A percentile compares a stretch with the other conserved stretches of the same genome.
Evolutionary conservation across 2,113 vertebrate species (phyloP).

Genomic region (Onychostoma macrolepis): DNA sequence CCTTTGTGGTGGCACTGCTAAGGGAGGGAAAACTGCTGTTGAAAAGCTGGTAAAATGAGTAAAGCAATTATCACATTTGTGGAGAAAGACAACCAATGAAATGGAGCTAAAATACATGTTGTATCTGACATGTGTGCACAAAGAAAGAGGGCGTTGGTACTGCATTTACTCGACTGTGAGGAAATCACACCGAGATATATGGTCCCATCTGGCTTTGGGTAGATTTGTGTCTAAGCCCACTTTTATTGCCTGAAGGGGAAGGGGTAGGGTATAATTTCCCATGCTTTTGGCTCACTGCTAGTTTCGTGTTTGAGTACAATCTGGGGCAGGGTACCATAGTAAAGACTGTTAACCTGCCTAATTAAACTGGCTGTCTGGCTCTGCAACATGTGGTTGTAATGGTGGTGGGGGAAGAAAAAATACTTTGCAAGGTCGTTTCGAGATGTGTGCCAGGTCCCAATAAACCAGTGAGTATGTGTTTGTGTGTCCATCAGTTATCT

Average conservation of each 20-base stretch:
- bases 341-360: slow-evolving; percentile 68
- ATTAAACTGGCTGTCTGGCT: slow-evolving; percentile 65
- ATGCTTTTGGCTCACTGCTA: slow-evolving; percentile 67
- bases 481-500: slow-evolving; percentile 41
- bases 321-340: slow-evolving; percentile 67
- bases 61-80: slow-evolving; percentile 59
- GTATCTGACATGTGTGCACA: slow-evolving; percentile 46
- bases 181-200: slow-evolving; percentile 67
- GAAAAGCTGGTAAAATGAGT: slow-evolving; percentile 61
- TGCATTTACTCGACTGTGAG: slow-evolving; percentile 53
- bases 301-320: slow-evolving; percentile 63
- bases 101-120: slow-evolving; percentile 60
- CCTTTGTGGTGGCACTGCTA: slow-evolving; percentile 43
- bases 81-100: slow-evolving; percentile 62
- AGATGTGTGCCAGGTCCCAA: slow-evolving; percentile 42
- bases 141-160: slow-evolving; percentile 47
- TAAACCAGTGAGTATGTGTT: slow-evolving; percentile 13
- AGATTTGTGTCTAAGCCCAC: slow-evolving; percentile 71
- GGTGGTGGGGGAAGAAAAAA: neutral
- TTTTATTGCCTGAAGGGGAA: slow-evolving; percentile 69
- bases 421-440: neutral
- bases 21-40: slow-evolving; percentile 6
- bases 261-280: slow-evolving; percentile 67
- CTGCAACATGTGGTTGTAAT: slow-evolving; percentile 38
- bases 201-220: slow-evolving; percentile 69